Conservation (phyloP, 92 coral and sea anemone genomes). For the Palythoa heliodiscus region DNA sequence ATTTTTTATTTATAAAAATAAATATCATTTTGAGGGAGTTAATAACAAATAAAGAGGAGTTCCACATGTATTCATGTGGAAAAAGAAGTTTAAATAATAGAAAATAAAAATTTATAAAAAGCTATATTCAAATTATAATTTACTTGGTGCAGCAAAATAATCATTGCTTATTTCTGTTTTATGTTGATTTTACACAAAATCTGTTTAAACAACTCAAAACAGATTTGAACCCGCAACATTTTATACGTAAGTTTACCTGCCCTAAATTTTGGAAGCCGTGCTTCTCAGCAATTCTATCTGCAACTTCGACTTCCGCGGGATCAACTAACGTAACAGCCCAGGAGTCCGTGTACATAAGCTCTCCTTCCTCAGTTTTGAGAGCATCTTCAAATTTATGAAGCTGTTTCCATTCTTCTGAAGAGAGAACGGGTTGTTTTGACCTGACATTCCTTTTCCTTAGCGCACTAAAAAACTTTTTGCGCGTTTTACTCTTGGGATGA, state of each 20-base stretch:
- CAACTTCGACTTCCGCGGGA: conserved; percentile 92
- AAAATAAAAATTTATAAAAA: no score
- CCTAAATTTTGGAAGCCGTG: conserved; percentile 96
- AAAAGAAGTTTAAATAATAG: no score
- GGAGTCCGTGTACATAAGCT: conserved; percentile 86
- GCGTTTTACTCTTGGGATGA: conserved; percentile 25
- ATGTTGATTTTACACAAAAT: neutral
- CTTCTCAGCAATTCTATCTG: conserved; percentile 91
- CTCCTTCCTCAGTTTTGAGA: conserved; percentile 88
- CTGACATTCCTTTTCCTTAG: conserved; percentile 49
- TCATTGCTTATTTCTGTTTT: no score
- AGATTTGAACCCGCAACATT: conserved; percentile 47
- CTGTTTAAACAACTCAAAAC: conserved; percentile 25
- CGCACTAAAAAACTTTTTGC: conserved; percentile 38
- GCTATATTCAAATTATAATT: no score
- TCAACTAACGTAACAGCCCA: conserved; percentile 93
- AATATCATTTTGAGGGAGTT: no score
- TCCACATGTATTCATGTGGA: no score
- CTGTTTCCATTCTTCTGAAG: conserved; percentile 88
- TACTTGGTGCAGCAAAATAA: no score
- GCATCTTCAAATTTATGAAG: conserved; percentile 98
- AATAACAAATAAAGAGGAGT: no score
- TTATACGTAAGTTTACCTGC: conserved; percentile 66
- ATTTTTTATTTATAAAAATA: no score
- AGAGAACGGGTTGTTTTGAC: conserved; percentile 55